phyloP scores from a whole-genome alignment of 2,888 invertebrate genomes.

The Mesochorus sp. region DNA sequence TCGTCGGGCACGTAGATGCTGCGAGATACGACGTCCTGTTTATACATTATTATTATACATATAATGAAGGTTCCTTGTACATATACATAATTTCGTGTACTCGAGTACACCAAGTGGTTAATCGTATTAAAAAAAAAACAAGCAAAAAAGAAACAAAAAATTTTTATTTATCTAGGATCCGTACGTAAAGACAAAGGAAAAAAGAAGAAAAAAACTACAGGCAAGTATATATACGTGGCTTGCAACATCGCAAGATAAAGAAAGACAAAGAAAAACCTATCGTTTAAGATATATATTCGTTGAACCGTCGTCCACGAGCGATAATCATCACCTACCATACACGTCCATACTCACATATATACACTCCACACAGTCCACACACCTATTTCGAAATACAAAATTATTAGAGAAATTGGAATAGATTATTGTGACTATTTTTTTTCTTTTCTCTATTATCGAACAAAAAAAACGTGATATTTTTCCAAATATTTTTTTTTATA shows the following conservation, averaged over 20 bases:
- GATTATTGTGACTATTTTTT: conserved; percentile 25
- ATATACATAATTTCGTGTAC: conserved; percentile 66
- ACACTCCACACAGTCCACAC: conserved; percentile 20
- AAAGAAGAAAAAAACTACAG: conserved; percentile 55
- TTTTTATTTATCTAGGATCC: conserved; percentile 66
- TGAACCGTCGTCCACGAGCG: conserved; percentile 66
- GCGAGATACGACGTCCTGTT: conserved; percentile 68
- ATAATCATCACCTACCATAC: conserved; percentile 37
- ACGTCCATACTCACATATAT: not conserved
- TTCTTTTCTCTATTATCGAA: not conserved
- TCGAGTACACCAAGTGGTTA: conserved; percentile 52
- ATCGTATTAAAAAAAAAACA: conserved; percentile 52
- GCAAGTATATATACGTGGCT: conserved; percentile 64
- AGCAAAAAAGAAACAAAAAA: conserved; percentile 46
- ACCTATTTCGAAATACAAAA: conserved; percentile 75
- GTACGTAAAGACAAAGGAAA: conserved; percentile 65
- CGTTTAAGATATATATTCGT: conserved; percentile 78
- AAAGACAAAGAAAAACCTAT: conserved; percentile 62
- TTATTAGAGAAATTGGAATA: conserved; percentile 66
- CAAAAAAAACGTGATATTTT: too few relatives aligned
- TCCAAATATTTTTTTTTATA: conserved; percentile 5
- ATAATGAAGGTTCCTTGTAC: conserved; percentile 69
- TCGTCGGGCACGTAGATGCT: conserved; percentile 62
- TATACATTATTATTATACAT: conserved; percentile 50
- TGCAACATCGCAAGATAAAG: conserved; percentile 65